Percentiles rank a stretch among this genome's conserved stretches.
phyloP scores from a whole-genome alignment of 1,140 invertebrate genomes.

The Goniozus legneri region DNA sequence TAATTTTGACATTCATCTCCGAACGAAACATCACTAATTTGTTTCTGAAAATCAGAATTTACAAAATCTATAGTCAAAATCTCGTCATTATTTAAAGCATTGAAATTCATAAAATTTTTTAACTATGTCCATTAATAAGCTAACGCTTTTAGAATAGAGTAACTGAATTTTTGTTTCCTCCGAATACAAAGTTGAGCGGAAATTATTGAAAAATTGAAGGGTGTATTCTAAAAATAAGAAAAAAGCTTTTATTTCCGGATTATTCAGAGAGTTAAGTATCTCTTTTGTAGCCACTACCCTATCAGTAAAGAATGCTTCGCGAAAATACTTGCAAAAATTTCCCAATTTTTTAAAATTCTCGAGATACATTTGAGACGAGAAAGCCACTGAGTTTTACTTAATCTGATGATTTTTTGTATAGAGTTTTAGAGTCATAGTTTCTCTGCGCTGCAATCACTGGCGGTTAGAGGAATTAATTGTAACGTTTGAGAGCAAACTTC shows the following conservation, averaged over 20 bases:
- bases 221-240: neutral
- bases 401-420: neutral
- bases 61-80: too few relatives aligned
- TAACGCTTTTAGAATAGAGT: neutral
- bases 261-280: neutral
- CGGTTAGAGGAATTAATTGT: conserved; percentile 1
- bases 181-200: neutral
- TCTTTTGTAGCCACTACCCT: neutral
- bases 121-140: neutral
- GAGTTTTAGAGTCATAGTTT: conserved; percentile 1
- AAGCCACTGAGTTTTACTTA: neutral
- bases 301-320: neutral
- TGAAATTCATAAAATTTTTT: too few relatives aligned
- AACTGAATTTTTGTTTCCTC: neutral
- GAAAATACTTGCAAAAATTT: neutral
- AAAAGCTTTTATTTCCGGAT: neutral
- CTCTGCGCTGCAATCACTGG: conserved; percentile 1
- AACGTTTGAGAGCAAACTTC: conserved; percentile 2
- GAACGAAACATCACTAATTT: too few relatives aligned
- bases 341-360: neutral
- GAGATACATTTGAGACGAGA: neutral
- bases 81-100: too few relatives aligned
- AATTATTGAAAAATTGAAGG: neutral
- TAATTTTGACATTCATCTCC: too few relatives aligned
- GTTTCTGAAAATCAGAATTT: too few relatives aligned